These are phyloP conservation scores for Meloe dianella DNA, from an alignment of 2,888 invertebrate genomes.

Conservation along the genomic window DNA sequence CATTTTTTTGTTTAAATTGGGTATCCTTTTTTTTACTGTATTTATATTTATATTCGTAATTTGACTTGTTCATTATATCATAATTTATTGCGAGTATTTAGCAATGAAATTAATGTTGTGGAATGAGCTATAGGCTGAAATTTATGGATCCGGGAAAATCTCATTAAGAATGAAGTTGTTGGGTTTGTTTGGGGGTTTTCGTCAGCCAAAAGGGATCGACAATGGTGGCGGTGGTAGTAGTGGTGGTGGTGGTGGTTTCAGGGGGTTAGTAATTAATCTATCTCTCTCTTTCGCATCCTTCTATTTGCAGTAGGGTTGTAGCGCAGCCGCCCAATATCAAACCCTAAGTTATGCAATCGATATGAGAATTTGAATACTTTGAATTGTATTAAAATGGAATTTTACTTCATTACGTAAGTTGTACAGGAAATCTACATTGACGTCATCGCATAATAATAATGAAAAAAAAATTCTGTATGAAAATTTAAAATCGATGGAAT, in stretches of 20 bases:
- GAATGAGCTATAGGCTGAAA: slow-evolving; percentile 61
- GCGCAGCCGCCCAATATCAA: slow-evolving; percentile 10
- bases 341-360: slow-evolving; percentile 51
- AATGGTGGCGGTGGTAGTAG: slow-evolving; percentile 29
- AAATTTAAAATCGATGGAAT: no score
- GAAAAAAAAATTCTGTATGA: not conserved
- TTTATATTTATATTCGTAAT: slow-evolving; percentile 57
- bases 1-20: not conserved
- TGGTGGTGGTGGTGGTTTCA: slow-evolving; percentile 27
- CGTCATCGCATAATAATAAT: not conserved
- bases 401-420: slow-evolving; percentile 22
- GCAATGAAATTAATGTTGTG: slow-evolving; percentile 62
- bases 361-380: slow-evolving; percentile 53
- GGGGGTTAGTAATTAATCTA: slow-evolving; percentile 24
- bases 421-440: not conserved
- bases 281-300: slow-evolving; percentile 16
- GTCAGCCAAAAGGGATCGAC: slow-evolving; percentile 2
- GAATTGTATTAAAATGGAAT: slow-evolving; percentile 45
- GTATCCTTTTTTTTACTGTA: slow-evolving; percentile 41
- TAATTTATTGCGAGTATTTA: slow-evolving; percentile 61
- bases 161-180: slow-evolving; percentile 62
- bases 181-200: slow-evolving; percentile 48
- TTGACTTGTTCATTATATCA: slow-evolving; percentile 60
- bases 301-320: slow-evolving; percentile 19
- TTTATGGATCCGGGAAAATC: slow-evolving; percentile 62